Conservation (phyloP, 1,140 invertebrate genomes). For the Araneus ventricosus region DNA sequence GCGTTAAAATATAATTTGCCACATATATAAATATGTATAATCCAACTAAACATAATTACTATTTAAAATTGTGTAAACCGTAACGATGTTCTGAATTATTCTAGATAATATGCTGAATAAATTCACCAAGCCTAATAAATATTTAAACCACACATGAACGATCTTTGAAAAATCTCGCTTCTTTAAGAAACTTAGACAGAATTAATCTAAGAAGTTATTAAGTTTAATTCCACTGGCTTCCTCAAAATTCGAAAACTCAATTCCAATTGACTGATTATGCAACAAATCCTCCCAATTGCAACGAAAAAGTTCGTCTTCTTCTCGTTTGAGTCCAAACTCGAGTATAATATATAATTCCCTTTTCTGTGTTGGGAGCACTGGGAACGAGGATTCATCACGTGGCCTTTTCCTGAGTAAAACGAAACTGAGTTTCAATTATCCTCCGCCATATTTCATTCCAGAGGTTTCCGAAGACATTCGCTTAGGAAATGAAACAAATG, state of each 20-base stretch:
- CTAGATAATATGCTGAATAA: too few relatives aligned
- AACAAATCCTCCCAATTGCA: not conserved
- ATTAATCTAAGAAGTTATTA: not conserved
- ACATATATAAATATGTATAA: too few relatives aligned
- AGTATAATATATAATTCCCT: not conserved
- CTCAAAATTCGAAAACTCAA: too few relatives aligned
- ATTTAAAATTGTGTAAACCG: too few relatives aligned
- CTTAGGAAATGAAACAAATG: slow-evolving; percentile 37
- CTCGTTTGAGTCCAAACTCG: not conserved
- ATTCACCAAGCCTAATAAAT: too few relatives aligned
- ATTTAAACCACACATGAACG: too few relatives aligned
- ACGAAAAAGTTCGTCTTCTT: not conserved
- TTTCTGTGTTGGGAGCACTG: not conserved
- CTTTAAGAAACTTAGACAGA: too few relatives aligned
- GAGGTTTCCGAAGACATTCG: not conserved
- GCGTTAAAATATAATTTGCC: too few relatives aligned
- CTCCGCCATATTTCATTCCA: not conserved
- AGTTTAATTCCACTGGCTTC: not conserved
- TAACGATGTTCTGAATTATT: too few relatives aligned
- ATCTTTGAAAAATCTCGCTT: too few relatives aligned
- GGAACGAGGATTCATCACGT: not conserved
- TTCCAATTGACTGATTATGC: not conserved
- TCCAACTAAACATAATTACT: too few relatives aligned
- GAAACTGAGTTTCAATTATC: slow-evolving; percentile 34
- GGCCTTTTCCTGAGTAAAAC: slow-evolving; percentile 19